Base-by-base conservation (phyloP, 1,140 invertebrate species). In the Nebria ingens region DNA sequence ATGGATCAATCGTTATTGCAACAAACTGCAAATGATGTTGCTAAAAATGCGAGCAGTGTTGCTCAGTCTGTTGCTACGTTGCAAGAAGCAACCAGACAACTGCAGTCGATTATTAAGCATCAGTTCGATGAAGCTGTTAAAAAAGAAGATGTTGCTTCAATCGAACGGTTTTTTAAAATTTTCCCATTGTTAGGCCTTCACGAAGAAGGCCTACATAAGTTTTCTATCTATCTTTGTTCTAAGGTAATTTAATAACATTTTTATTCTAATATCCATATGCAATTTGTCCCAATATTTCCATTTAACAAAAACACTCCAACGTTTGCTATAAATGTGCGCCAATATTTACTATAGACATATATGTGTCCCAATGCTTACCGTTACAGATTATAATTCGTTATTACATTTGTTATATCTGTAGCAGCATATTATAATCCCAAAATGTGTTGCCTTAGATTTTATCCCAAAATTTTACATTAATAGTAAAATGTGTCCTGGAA, bases 121-220 rank as follows among this genome's bases (percentile, higher is more conserved):
- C 87, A 88, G 63, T 95, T 99, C 70, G 90, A 97, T 66, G 91
- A 97, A 64, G 93, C 97, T 21, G 86, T 97, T 0, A 82, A 84
- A 55, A 82, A 82, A 49, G 87, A 93, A 66, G 95, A 99, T 74
- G 77, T 89, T 19, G 89, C 89, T 2, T 91, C 91, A 2, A 88
- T 98, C 15, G 95, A 98, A 67, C 71, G 95, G 59, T 95, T 98
- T 71, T 99, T 99, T 68, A 99, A 98, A 74, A 87, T 99, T 64
- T 99, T 98, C 73, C 97, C 97, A 1, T 76, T 98, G 19, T 76
- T 99, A 2, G 92, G 91, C 40, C 87, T 93, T 73, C 89, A 97
- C 59, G 81, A 89, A 42, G 90, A 93, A 65, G 97, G 97, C 0
- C 77, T 99, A 1, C 82, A 84, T 56, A 86, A 93, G 65, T 97